Evolutionary conservation across 2,797 vertebrate species (phyloP).

Genomic region (Enteromius radiatus): DNA sequence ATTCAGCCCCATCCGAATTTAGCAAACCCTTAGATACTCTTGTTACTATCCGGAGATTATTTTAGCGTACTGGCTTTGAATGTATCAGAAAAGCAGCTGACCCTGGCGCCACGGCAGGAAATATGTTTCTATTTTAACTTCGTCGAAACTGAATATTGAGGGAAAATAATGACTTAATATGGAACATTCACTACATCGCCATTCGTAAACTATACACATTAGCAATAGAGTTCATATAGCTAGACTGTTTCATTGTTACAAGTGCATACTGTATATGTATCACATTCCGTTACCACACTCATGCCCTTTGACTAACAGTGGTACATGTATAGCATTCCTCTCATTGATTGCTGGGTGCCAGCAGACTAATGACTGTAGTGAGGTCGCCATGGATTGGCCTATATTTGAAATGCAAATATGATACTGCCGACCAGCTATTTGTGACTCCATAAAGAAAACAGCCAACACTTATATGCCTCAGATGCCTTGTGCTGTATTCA

Average conservation of each 20-base stretch:
- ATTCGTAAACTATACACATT: neutral
- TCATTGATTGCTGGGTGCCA: constrained; percentile 42
- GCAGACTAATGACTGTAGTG: constrained; percentile 54
- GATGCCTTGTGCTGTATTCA: constrained; percentile 55
- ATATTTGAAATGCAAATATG: constrained; percentile 65
- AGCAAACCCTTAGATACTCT: constrained; percentile 65
- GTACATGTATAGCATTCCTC: constrained; percentile 52
- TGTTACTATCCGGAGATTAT: constrained; percentile 68
- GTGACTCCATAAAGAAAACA: constrained; percentile 69
- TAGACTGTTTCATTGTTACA: neutral
- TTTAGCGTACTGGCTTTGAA: constrained; percentile 69
- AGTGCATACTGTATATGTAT: neutral
- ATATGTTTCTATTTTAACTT: constrained; percentile 76
- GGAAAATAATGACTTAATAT: constrained; percentile 45
- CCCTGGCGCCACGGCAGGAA: constrained; percentile 67
- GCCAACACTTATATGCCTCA: constrained; percentile 54
- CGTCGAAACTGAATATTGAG: constrained; percentile 72
- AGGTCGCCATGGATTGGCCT: constrained; percentile 58
- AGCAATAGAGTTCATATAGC: neutral
- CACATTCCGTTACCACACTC: constrained; percentile 11
- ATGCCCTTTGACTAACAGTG: constrained; percentile 48
- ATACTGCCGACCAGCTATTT: constrained; percentile 69
- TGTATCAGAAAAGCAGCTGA: constrained; percentile 73
- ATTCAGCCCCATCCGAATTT: constrained; percentile 69
- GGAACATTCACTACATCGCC: constrained; percentile 35